These are phyloP conservation scores for Callithrix jacchus DNA, from an alignment of 2,113 vertebrate genomes.

Conservation along the genomic window DNA sequence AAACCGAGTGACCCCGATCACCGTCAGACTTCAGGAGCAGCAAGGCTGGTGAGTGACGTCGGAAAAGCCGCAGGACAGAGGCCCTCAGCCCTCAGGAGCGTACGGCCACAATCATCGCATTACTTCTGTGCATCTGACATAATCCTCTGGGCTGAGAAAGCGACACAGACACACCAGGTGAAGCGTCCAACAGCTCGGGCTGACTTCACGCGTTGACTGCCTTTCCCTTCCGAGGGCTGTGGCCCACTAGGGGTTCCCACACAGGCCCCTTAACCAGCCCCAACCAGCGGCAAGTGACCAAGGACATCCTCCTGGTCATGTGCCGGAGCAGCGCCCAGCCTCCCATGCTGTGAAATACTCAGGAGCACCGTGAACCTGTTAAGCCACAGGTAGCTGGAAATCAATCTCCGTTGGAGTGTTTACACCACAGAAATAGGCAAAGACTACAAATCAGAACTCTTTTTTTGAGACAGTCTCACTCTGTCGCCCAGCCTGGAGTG, in stretches of 20 bases:
- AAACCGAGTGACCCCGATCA: neutral
- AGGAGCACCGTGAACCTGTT: neutral
- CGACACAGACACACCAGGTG: neutral
- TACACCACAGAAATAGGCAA: neutral
- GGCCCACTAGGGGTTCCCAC: neutral
- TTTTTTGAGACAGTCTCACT: neutral
- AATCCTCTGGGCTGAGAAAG: neutral
- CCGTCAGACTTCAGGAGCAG: neutral
- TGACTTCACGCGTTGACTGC: too few species aligned
- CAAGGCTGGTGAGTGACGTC: neutral
- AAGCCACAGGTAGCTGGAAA: neutral
- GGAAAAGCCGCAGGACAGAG: neutral
- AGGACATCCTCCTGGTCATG: too few species aligned
- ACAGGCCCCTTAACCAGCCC: neutral
- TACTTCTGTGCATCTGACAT: accelerated
- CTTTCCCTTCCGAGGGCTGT: neutral
- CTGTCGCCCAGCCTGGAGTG: too few species aligned
- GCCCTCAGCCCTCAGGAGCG: accelerated
- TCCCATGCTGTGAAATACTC: neutral
- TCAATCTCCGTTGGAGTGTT: neutral
- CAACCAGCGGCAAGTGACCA: too few species aligned
- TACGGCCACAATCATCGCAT: accelerated
- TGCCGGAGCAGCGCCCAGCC: neutral
- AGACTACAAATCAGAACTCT: neutral
- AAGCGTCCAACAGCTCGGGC: neutral